Conservation (phyloP, 2,797 vertebrate species). For the Pitangus sulphuratus region DNA sequence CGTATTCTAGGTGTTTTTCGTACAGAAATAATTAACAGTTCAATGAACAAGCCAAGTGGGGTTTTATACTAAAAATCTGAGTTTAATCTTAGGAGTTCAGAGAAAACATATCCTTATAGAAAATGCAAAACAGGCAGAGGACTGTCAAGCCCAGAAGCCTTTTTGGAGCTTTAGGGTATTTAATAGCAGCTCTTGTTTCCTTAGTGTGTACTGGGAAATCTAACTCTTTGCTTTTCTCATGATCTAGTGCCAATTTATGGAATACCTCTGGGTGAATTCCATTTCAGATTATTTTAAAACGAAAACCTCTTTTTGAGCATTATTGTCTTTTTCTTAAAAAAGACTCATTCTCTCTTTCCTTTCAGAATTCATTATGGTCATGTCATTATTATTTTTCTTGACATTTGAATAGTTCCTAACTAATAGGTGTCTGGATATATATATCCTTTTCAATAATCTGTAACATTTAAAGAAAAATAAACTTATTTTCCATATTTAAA, state of each 20-base stretch:
- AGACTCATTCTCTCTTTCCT: not conserved
- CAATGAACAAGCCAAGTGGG: not conserved
- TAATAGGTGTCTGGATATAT: not conserved
- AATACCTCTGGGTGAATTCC: not conserved
- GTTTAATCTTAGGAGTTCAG: constrained; percentile 4
- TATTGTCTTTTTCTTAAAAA: not conserved
- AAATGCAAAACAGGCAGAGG: constrained; percentile 21
- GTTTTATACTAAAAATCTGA: not conserved
- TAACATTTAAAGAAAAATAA: not conserved
- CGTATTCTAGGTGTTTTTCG: not conserved
- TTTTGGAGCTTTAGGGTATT: constrained; percentile 27
- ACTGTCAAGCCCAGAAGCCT: not conserved
- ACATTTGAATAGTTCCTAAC: not conserved
- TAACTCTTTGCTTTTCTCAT: constrained; percentile 25
- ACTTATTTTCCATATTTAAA: not conserved
- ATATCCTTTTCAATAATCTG: not conserved
- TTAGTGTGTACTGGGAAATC: not conserved
- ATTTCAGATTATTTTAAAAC: not conserved
- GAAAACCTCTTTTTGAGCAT: not conserved
- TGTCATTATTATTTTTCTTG: not conserved
- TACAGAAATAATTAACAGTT: not conserved
- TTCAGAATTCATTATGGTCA: not conserved
- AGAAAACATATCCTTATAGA: not conserved
- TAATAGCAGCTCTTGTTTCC: constrained; percentile 3
- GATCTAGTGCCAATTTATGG: not conserved